Evolutionary conservation across 2,113 vertebrate genomes (phyloP).

Genomic region (Lasiurus cinereus): DNA sequence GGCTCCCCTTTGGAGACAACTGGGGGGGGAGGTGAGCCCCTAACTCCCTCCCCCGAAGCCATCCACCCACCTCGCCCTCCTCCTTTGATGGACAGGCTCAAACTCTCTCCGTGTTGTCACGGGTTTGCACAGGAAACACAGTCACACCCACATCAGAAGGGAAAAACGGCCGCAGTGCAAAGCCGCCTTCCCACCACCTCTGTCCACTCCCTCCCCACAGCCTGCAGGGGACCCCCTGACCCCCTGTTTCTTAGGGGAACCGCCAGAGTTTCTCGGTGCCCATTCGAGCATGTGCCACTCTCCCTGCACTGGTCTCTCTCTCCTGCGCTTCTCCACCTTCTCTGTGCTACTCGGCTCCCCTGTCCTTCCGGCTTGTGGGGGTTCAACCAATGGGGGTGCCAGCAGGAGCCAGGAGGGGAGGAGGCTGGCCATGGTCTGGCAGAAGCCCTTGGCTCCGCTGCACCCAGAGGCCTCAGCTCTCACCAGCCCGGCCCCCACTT

Average conservation of each 20-base stretch:
- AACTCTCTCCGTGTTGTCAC: no score
- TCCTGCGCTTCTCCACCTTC: neutral
- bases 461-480: neutral
- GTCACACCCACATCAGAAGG: accelerated
- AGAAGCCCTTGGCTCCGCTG: neutral
- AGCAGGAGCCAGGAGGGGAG: neutral
- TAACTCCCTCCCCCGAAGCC: neutral
- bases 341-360: neutral
- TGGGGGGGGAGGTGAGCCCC: no score
- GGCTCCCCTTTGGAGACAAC: neutral
- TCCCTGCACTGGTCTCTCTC: neutral
- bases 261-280: neutral
- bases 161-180: neutral
- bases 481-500: neutral
- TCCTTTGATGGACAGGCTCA: no score
- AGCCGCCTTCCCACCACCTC: accelerated
- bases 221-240: accelerated
- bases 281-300: neutral
- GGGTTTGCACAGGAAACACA: neutral
- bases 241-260: neutral
- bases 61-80: neutral
- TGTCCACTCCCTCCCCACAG: accelerated
- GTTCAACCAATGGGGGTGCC: neutral
- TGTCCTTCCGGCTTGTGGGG: neutral
- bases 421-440: neutral